Conservation (phyloP, 2,888 invertebrate genomes). For the Sinotaia quadrata region DNA sequence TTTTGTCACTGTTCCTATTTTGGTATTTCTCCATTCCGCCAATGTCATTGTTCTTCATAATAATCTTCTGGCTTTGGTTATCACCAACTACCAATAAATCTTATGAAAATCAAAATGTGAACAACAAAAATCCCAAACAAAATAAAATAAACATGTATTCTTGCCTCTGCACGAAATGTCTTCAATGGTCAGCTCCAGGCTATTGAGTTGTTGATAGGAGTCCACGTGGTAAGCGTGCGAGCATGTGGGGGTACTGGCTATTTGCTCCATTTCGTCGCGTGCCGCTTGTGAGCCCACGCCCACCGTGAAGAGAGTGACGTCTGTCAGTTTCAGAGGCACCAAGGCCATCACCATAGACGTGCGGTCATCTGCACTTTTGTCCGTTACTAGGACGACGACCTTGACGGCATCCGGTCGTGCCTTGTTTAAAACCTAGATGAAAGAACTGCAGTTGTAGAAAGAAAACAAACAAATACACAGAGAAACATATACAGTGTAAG, state of each 20-base stretch:
- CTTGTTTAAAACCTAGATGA: slow-evolving; percentile 8
- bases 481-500: no score
- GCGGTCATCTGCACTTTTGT: slow-evolving; percentile 12
- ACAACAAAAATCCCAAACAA: no score
- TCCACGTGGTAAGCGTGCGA: slow-evolving; percentile 44
- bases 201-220: slow-evolving; percentile 38
- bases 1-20: no score
- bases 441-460: not conserved
- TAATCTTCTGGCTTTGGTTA: no score
- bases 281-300: slow-evolving; percentile 39
- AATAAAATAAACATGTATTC: no score
- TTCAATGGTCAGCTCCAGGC: slow-evolving; percentile 24
- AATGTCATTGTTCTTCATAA: no score
- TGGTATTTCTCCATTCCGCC: no score
- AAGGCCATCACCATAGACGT: slow-evolving; percentile 3
- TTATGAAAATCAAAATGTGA: no score
- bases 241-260: slow-evolving; percentile 51
- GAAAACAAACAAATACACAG: not conserved
- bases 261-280: slow-evolving; percentile 36
- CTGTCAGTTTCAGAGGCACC: slow-evolving; percentile 36
- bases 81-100: no score
- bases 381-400: slow-evolving; percentile 22
- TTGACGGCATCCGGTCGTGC: slow-evolving; percentile 23
- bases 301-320: slow-evolving; percentile 48
- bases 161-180: slow-evolving; percentile 26